Evolutionary conservation across 2,797 vertebrate genomes (phyloP), one percentile per base, ranked within the genome.

Genomic region (Tolypeutes matacus): DNA sequence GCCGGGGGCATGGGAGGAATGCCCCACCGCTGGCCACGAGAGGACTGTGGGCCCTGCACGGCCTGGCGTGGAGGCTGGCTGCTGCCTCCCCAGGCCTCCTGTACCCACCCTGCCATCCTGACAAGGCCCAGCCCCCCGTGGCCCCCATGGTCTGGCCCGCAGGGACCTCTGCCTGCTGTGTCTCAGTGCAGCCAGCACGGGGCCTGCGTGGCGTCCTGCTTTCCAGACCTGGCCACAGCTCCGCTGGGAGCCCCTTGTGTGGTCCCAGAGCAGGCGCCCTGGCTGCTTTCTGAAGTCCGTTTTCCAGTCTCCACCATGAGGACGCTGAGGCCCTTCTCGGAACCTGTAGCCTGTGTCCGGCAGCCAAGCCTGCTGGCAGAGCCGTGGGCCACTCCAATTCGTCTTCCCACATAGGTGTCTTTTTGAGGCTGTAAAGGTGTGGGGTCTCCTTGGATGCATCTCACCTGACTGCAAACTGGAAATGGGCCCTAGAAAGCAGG

Each of bases 1-100:
- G 64, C 15, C 14, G 7, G 29, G 15, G 62, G 13, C 13, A n/a
- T 14, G 14, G 10, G 51, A 65, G 64, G 65, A 34, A 67, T 6
- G 13, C 2, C 18, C n/a, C 15, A 7, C 65, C 5, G 6, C 13
- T 34, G n/a, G n/a, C 31, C 2, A 2, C 5, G 18, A 18, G 15
- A n/a, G 31, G 17, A 14, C 17, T 13, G 17, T 6, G 18, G 65
- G 65, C 65, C 5, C 7, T 10, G 65, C 1, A 8, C n/a, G 65
- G 14, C 62, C 62, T 31, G 62, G 62, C 7, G 53, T 6, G 3
- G 21, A 11, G 21, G 21, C 58, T 25, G 6, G 10, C 5, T 23
- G 21, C 58, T 60, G 20, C 58, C 15, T 53, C 53, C 53, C 53
- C 53, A 20, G 11, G 17, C 53, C 53, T 56, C 53, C 17, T 56